Conservation (phyloP, 1,140 invertebrate genomes). For the Drosophila takahashii region DNA sequence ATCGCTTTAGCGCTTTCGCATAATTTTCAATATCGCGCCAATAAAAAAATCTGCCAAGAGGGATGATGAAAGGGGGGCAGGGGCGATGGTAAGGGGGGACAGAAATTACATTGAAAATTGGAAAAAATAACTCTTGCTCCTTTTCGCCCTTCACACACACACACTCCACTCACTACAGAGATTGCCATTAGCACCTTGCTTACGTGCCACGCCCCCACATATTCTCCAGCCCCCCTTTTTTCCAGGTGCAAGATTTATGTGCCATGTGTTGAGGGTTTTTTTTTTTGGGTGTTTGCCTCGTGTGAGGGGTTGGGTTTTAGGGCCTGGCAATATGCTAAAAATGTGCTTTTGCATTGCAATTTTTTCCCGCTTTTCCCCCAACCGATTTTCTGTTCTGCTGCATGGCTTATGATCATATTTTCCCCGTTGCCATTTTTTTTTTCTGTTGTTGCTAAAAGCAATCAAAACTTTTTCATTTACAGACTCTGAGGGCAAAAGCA, state of each 20-base stretch:
- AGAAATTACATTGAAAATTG: slow-evolving; percentile 79
- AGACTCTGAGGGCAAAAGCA: slow-evolving; percentile 7
- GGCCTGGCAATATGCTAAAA: slow-evolving; percentile 54
- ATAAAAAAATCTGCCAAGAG: slow-evolving; percentile 61
- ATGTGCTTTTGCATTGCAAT: slow-evolving; percentile 42
- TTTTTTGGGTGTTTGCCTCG: too few relatives aligned
- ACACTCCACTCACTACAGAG: slow-evolving; percentile 7
- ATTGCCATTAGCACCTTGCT: slow-evolving; percentile 74
- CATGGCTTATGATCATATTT: slow-evolving; percentile 47
- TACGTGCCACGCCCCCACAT: slow-evolving; percentile 6
- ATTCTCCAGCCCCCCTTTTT: background rate
- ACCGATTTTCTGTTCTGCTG: background rate
- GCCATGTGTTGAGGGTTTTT: slow-evolving; percentile 59
- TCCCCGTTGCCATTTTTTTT: slow-evolving; percentile 38
- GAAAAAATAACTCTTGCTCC: slow-evolving; percentile 48
- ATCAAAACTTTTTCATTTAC: slow-evolving; percentile 63
- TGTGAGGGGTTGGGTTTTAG: background rate
- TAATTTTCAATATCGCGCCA: slow-evolving; percentile 80
- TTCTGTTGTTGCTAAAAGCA: slow-evolving; percentile 54
- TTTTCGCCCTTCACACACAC: slow-evolving; percentile 43
- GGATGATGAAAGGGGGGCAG: background rate
- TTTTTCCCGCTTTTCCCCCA: slow-evolving; percentile 16
- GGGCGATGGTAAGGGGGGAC: background rate
- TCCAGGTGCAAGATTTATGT: slow-evolving; percentile 69
- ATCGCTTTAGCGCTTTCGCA: slow-evolving; percentile 74